Evolutionary conservation across 2,797 vertebrate genomes (phyloP), one percentile per base, ranked within the genome.

Genomic region (Syngnathus rostellatus): DNA sequence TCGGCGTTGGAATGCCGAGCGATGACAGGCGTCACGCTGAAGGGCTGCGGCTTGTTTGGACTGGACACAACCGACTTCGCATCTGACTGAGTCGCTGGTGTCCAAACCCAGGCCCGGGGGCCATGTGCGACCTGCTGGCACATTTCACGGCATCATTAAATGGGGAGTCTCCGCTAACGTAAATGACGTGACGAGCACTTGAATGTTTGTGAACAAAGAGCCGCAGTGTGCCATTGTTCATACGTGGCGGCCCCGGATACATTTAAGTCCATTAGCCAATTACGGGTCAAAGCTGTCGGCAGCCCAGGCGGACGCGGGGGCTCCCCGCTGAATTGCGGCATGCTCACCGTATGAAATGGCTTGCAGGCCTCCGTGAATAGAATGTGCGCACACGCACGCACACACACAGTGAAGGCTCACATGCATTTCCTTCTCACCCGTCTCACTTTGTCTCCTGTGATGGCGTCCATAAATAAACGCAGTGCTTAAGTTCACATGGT

Each of bases 251-350:
- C 53, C 70, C 67, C 66, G 66, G 65, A 79, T 66, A 82, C 65
- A 65, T 74, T 77, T 69, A 78, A 70, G 77, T 76, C 70, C 46
- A 65, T 75, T 72, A 77, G 70, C 69, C 79, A 74, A 85, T 86
- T 77, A 80, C 62, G 72, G 67, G 53, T 63, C 69, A 23, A 31
- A 8, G 72, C 74, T 81, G 85, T 87, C 85, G 86, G 74, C 75
- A 55, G 62, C 59, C 64, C 66, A 65, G 67, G 77, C 63, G 63
- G 74, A 81, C 70, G 74, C 68, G 43, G 62, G 71, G 58, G 65
- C 21, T 73, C 58, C 64, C 77, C 70, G 80, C 82, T 79, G 81
- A 73, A 86, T 83, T 62, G 65, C 71, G 68, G 59, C 73, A 78
- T 68, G 74, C 81, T 7, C 61, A 72, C 70, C 77, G 74, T 71